Base-by-base conservation (phyloP, 2,113 vertebrate genomes). In the Onychostruthus taczanowskii region DNA sequence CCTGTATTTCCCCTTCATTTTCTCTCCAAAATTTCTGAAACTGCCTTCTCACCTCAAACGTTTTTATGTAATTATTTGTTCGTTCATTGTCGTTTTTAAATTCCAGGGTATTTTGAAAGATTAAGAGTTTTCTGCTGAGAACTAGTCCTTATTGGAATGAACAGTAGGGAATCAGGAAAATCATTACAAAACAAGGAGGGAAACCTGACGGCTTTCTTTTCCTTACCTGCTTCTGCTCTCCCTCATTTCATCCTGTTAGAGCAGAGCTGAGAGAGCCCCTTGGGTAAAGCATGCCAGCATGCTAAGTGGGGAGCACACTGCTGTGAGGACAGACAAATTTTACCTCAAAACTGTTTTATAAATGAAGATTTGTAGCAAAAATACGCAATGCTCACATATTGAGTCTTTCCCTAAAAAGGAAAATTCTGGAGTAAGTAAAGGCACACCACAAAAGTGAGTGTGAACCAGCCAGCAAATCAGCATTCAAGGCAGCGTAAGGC, bases 381-480 rank as follows among this genome's bases (percentile, higher is more conserved):
- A 8, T 8, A 5, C 13, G 12, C 10, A 59, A 44, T 14, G 37
- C 46, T 27, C 35, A 53, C 55, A 23, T 16, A 21, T 0, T 2
- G 15, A 52, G 15, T 31, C 41, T 67, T 67, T 41, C 0, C 21
- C 50, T 59, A 43, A 3, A 21, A 77, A 69, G 18, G 14, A 30
- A 44, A 44, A 44, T 46, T 63, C 33, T 68, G 50, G 3, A 14
- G 6, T 15, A 18, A 61, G 7, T 35, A 8, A 23, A 37, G 59
- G 26, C 3, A 1, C 27, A 27, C 18, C 18, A 28, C 22, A 77
- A 52, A 72, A 47, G 7, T 0, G 0, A 73, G 27, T 0, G 19
- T 10, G n/a, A 94, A 44, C 7, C 33, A 26, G 37, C 16, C 47
- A 41, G 27, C 4, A 13, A 56, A 62, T n/a, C 58, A 61, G 17